These are phyloP conservation scores for Anguilla marmorata DNA, from an alignment of 2,797 vertebrate species.

Conservation along the genomic window DNA sequence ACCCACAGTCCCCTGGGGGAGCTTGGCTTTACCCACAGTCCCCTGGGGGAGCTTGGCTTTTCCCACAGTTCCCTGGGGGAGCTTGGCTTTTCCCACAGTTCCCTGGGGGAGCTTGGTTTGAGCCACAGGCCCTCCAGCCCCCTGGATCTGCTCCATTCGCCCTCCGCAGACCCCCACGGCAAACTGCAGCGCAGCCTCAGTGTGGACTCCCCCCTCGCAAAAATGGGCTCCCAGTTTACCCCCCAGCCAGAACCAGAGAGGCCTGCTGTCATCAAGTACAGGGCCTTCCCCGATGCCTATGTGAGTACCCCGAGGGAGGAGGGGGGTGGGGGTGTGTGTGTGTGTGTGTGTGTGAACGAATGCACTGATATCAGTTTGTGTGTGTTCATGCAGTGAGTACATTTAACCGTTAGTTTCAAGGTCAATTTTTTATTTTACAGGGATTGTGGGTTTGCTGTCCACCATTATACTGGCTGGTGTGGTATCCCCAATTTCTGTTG, in stretches of 20 bases:
- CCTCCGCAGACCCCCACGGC: slow-evolving; percentile 37
- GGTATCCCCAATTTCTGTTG: neutral
- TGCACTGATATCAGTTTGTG: neutral
- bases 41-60: neutral
- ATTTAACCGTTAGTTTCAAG: neutral
- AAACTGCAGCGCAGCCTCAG: slow-evolving; percentile 64
- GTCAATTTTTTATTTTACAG: neutral
- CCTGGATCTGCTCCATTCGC: slow-evolving; percentile 37
- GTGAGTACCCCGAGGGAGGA: slow-evolving; percentile 64
- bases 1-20: slow-evolving; percentile 18
- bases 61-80: too few species aligned
- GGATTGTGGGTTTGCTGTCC: neutral
- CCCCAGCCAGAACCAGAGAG: slow-evolving; percentile 51
- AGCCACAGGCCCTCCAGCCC: slow-evolving; percentile 44
- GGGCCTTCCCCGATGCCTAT: slow-evolving; percentile 78
- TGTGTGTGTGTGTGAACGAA: neutral
- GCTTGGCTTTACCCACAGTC: neutral
- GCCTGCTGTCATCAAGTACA: slow-evolving; percentile 58
- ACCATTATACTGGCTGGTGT: neutral
- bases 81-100: neutral
- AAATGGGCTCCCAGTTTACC: slow-evolving; percentile 41
- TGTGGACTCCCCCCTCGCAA: slow-evolving; percentile 42
- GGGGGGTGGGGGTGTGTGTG: neutral
- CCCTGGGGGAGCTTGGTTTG: neutral
- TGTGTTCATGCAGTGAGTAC: neutral